These are phyloP conservation scores for Napeogenes sylphis DNA, from an alignment of 2,888 invertebrate genomes.

Conservation along the genomic window DNA sequence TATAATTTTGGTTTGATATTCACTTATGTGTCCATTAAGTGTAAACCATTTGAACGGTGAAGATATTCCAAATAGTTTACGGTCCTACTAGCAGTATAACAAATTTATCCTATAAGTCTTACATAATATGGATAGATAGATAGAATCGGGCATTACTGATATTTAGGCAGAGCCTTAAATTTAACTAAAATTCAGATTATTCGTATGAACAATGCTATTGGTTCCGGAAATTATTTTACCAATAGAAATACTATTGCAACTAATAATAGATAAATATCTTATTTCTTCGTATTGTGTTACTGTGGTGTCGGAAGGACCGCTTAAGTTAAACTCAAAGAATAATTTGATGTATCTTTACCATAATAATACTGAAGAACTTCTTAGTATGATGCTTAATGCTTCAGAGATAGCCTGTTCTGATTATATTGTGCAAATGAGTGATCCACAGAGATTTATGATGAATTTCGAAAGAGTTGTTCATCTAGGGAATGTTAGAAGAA, in stretches of 20 bases:
- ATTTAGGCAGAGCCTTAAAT: neutral
- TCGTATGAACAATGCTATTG: constrained; percentile 24
- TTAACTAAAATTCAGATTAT: neutral
- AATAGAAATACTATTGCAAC: constrained; percentile 54
- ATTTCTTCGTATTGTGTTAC: constrained; percentile 54
- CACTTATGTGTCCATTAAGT: no score
- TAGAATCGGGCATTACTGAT: no score
- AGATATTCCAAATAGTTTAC: no score
- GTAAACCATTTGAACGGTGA: no score
- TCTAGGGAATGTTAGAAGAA: constrained; percentile 57
- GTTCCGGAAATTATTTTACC: constrained; percentile 34
- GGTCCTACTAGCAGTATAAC: no score
- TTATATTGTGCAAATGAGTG: constrained; percentile 56
- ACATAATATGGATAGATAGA: no score
- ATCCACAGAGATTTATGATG: constrained; percentile 56
- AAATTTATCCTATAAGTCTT: no score
- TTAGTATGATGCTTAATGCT: constrained; percentile 44
- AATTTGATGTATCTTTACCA: constrained; percentile 44
- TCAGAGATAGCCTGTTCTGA: constrained; percentile 72
- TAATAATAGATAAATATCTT: constrained; percentile 52
- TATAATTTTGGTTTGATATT: no score
- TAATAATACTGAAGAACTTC: constrained; percentile 39
- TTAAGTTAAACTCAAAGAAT: constrained; percentile 38
- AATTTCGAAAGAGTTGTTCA: constrained; percentile 60
- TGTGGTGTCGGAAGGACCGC: constrained; percentile 48